phyloP scores from a whole-genome alignment of 2,797 vertebrate genomes.

The Sebastes itinus region DNA sequence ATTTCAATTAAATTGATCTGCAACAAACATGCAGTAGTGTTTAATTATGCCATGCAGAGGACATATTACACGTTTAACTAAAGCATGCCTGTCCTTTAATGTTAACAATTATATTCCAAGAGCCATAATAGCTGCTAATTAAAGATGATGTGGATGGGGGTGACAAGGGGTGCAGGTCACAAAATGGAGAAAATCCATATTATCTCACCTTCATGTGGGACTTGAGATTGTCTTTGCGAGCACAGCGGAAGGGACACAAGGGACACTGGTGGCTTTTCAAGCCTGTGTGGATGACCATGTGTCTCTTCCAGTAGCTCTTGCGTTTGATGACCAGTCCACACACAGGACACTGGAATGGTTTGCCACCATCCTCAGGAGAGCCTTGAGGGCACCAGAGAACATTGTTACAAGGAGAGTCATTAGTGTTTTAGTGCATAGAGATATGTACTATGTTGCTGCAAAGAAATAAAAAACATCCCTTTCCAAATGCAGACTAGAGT shows the following conservation, averaged over 20 bases:
- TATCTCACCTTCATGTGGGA: conserved; percentile 98
- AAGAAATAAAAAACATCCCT: conserved; percentile 18
- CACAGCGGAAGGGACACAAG: conserved; percentile 97
- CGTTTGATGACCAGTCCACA: conserved; percentile 99
- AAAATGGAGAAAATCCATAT: conserved; percentile 18
- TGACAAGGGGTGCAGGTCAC: background rate
- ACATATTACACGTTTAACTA: conserved; percentile 14
- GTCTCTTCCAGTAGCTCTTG: conserved; percentile 99
- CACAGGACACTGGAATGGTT: conserved; percentile 99
- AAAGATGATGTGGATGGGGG: conserved; percentile 14
- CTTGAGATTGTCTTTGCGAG: conserved; percentile 99
- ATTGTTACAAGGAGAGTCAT: conserved; percentile 13
- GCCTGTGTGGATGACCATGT: conserved; percentile 99
- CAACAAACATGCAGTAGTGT: conserved; percentile 6
- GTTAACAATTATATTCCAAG: conserved; percentile 35
- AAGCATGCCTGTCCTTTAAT: conserved; percentile 29
- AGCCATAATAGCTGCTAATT: conserved; percentile 27
- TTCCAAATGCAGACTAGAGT: conserved; percentile 3
- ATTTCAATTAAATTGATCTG: background rate
- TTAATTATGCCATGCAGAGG: conserved; percentile 13
- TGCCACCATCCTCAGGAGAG: conserved; percentile 97
- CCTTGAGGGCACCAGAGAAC: conserved; percentile 69
- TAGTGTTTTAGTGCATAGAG: background rate
- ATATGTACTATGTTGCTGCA: background rate
- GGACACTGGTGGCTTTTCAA: conserved; percentile 99